Conservation (phyloP, 2,888 invertebrate genomes). For the Drosophila meridionalis region DNA sequence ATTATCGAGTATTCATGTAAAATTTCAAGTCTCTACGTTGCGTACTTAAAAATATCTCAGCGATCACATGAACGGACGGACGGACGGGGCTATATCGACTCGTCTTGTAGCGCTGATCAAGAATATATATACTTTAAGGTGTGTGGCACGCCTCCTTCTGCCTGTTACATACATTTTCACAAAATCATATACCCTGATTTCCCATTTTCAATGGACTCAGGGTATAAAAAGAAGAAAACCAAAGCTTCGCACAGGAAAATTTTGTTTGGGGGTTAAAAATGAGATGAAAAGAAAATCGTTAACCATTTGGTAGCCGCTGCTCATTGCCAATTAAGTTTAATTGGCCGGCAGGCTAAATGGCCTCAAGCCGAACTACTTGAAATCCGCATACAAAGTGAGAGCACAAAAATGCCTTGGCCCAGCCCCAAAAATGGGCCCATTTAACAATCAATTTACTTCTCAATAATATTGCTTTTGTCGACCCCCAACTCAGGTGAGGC, state of each 20-base stretch:
- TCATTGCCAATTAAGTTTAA: constrained; percentile 77
- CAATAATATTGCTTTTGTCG: constrained; percentile 67
- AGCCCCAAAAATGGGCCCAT: constrained; percentile 36
- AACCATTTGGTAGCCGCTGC: constrained; percentile 45
- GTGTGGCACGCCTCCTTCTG: too few species aligned
- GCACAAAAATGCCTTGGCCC: constrained; percentile 30
- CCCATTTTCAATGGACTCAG: too few species aligned
- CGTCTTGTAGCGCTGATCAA: too few species aligned
- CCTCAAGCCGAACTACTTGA: constrained; percentile 60
- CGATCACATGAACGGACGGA: too few species aligned
- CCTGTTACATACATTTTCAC: too few species aligned
- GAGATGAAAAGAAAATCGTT: constrained; percentile 32
- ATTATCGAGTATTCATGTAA: too few species aligned
- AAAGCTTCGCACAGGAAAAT: constrained; percentile 2
- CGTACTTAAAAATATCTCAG: too few species aligned
- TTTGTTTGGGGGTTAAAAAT: not conserved
- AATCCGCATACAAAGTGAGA: constrained; percentile 71
- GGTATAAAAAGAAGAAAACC: too few species aligned
- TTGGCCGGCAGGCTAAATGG: constrained; percentile 61
- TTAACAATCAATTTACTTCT: constrained; percentile 81
- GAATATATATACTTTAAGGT: too few species aligned
- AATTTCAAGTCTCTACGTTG: too few species aligned
- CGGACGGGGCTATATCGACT: too few species aligned
- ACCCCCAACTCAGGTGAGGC: constrained; percentile 8
- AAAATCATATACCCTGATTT: too few species aligned